A percentile compares a stretch with the other conserved stretches of the same genome.
Evolutionary conservation across 2,888 invertebrate genomes (phyloP).

Genomic region (Agrochola lota): DNA sequence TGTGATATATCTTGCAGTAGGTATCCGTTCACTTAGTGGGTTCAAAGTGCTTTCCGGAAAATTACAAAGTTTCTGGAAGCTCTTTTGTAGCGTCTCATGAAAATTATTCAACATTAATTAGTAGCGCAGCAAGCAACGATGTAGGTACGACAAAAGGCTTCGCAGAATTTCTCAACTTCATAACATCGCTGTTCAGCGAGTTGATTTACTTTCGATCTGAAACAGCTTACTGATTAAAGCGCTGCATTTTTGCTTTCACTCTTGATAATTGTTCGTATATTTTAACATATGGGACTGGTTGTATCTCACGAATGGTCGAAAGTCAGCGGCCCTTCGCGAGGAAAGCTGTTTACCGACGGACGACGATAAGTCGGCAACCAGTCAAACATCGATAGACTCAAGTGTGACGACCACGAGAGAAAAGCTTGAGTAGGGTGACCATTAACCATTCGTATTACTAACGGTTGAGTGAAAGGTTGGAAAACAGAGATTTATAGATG

Average conservation of each 20-base stretch:
- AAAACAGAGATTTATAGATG: conserved; percentile 35
- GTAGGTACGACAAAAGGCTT: neutral
- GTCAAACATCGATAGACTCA: conserved; percentile 65
- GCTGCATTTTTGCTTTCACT: conserved; percentile 56
- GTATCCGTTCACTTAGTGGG: neutral
- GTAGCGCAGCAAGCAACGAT: neutral
- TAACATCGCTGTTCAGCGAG: conserved; percentile 6
- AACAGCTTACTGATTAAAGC: conserved; percentile 41
- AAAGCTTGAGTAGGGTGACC: conserved; percentile 68
- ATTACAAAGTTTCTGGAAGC: neutral
- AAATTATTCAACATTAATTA: conserved; percentile 10
- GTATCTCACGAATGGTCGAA: conserved; percentile 46
- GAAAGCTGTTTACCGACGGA: conserved; percentile 69
- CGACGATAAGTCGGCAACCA: conserved; percentile 53
- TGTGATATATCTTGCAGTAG: neutral
- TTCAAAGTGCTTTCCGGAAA: neutral
- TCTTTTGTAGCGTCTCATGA: neutral
- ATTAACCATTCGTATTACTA: conserved; percentile 38
- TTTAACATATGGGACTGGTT: conserved; percentile 47
- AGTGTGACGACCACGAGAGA: conserved; percentile 66
- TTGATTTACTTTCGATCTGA: conserved; percentile 47
- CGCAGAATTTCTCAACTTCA: conserved; percentile 9
- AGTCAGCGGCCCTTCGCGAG: conserved; percentile 61
- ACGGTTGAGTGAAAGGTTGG: conserved; percentile 28
- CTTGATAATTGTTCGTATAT: conserved; percentile 54